These are phyloP conservation scores for Ophion slaviceki DNA, from an alignment of 2,888 invertebrate species.

Conservation along the genomic window DNA sequence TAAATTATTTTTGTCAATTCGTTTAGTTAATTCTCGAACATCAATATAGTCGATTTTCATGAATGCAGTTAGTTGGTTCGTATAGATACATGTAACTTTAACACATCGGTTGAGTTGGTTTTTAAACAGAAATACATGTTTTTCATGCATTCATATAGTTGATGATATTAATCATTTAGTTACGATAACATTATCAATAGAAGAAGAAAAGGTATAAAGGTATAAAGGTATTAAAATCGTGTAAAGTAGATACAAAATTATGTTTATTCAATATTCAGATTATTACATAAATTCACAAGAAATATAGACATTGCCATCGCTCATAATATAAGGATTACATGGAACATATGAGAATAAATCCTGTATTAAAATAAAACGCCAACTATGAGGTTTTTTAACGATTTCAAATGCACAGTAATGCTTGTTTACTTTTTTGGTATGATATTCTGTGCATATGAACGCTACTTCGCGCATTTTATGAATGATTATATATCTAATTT, in stretches of 20 bases:
- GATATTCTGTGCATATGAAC: conserved; percentile 27
- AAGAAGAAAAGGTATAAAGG: background rate
- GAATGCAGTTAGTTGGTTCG: conserved; percentile 9
- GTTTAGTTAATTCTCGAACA: conserved; percentile 13
- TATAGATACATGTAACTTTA: conserved; percentile 4
- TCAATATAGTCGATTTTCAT: conserved; percentile 21
- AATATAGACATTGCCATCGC: conserved; percentile 38
- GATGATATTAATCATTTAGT: background rate
- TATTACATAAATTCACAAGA: conserved; percentile 18
- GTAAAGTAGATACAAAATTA: conserved; percentile 12
- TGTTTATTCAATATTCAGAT: conserved; percentile 23
- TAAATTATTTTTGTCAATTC: conserved; percentile 10
- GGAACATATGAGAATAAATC: conserved; percentile 17
- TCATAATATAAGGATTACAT: conserved; percentile 32
- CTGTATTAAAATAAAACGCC: conserved; percentile 15
- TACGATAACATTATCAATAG: conserved; percentile 11
- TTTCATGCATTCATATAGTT: conserved; percentile 3
- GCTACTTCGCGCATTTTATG: conserved; percentile 6
- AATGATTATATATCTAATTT: conserved; percentile 19
- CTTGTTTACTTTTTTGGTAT: conserved; percentile 3
- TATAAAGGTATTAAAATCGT: conserved; percentile 12
- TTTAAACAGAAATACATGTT: background rate
- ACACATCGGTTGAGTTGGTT: conserved; percentile 2
- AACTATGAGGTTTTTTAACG: conserved; percentile 7
- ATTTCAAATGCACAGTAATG: conserved; percentile 44